Base-by-base conservation (phyloP, 2,113 vertebrate species). In the Coptodon rendalli region DNA sequence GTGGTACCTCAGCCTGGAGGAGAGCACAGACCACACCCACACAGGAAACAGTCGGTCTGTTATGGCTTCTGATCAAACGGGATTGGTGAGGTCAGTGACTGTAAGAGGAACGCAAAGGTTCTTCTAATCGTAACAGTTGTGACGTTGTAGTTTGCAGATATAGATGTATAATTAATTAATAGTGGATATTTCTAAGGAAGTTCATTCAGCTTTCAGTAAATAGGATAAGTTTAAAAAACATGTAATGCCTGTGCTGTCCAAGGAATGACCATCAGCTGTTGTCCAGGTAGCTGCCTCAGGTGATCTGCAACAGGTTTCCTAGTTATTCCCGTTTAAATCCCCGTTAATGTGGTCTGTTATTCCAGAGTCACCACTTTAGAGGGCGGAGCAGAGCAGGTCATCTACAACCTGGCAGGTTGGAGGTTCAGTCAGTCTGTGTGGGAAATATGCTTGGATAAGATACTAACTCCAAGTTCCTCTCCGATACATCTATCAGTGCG, bases 391-490 rank as follows among this genome's bases (percentile, higher is more conserved):
- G 34, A 36, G 34, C 7, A 59, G 57, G 29, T 61, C 4, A 31
- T 61, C 29, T 6, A 61, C 29, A 31, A 9, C 56, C 31, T 3
- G 59, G 59, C 17, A 63, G 31, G 9, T 6, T 19, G 29, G 56
- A 6, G 24, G 6, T 16, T 63, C 59, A 19, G 9, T 54, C 52
- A 54, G 59, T 31, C 27, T 27, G 54, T 31, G 27, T 31, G 27
- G 57, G 29, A 61, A 34, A 61, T 6, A 4, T 11, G 57, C 16
- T 34, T 34, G 57, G 29, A 10, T 17, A 34, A 0, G 5, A 10
- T 61, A 31, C 57, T 0, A 61, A 31, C 27, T 31, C 57, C 3
- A 61, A 31, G 27, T 61, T 61, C 0, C 57, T 61, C 38, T 38
- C 57, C 1, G 0, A 61, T 61, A 34, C 29, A 34, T 0, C 54